Evolutionary conservation across 2,888 invertebrate species (phyloP), one percentile per base, ranked within the genome.

Genomic region (Synanthedon vespiformis): DNA sequence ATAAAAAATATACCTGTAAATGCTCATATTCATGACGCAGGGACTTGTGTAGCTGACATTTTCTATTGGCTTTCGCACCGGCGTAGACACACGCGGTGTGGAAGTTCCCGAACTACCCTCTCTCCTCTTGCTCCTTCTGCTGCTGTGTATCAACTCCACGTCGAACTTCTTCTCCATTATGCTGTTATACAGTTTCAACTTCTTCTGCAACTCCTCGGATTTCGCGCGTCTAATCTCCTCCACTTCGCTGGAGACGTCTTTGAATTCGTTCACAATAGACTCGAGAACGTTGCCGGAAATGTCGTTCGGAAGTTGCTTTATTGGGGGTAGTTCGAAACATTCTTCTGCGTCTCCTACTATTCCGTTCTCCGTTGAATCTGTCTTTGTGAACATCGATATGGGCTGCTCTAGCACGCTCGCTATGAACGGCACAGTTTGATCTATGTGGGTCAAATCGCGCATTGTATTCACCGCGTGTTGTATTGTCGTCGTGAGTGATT

Each of bases 141-240:
- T 86, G 50, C 89, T 89, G 52, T 92, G 92, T 49, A 91, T 92
- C 70, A 92, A 89, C 57, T 92, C 91, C 53, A 91, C 92, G 59
- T 93, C 93, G 58, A 90, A 93, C 57, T 92, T 91, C 82, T 91
- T 90, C 74, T 92, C 90, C 59, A 92, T 90, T 51, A 94, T 94
- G 73, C 92, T 91, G 57, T 91, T 40, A 50, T 92, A 92, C 58
- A 92, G 70, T 64, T 91, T 90, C 55, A 92, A 75, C 56, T 92
- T 92, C 59, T 80, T 71, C 59, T 83, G 76, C 61, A 75, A 57
- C 69, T 84, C 80, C 53, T 71, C 75, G 1, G 69, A 73, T 54
- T 65, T 80, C 8, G 67, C 68, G 2, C 72, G 61, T 4, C 84
- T 61, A 0, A 76, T 66, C 53, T 82, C 78, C 8, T 80, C 80